Evolutionary conservation across 2,113 vertebrate species (phyloP).

Genomic region (Vidua chalybeata): DNA sequence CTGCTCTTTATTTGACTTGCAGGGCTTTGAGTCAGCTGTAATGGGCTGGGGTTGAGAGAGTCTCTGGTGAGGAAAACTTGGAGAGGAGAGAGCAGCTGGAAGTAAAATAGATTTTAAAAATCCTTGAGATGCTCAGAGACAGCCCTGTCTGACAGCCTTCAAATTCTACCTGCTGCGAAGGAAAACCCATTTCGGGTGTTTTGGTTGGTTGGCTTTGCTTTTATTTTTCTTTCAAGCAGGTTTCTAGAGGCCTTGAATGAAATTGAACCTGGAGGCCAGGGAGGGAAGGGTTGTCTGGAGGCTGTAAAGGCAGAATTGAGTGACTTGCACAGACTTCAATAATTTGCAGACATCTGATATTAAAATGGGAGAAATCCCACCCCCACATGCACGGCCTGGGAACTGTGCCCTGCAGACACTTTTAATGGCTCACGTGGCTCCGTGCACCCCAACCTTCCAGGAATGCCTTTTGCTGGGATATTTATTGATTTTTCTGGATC

Average conservation of each 20-base stretch:
- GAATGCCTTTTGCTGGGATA: not conserved
- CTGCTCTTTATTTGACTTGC: conserved; percentile 16
- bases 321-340: conserved; percentile 37
- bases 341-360: conserved; percentile 56
- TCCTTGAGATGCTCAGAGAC: not conserved
- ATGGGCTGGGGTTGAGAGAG: not conserved
- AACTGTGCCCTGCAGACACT: conserved; percentile 23
- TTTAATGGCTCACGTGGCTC: not conserved
- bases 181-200: not conserved
- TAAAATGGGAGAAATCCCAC: conserved; percentile 51
- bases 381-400: not conserved
- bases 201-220: not conserved
- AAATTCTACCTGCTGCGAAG: not conserved
- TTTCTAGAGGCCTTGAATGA: not conserved
- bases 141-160: not conserved
- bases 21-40: not conserved
- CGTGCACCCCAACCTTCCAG: not conserved
- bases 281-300: conserved; percentile 9
- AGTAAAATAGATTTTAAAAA: not conserved
- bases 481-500: conserved; percentile 1
- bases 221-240: not conserved
- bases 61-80: not conserved
- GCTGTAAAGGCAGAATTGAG: not conserved
- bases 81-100: not conserved
- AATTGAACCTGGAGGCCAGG: not conserved